Evolutionary conservation across 2,888 invertebrate genomes (phyloP).

Genomic region (Drosophila meridiana): DNA sequence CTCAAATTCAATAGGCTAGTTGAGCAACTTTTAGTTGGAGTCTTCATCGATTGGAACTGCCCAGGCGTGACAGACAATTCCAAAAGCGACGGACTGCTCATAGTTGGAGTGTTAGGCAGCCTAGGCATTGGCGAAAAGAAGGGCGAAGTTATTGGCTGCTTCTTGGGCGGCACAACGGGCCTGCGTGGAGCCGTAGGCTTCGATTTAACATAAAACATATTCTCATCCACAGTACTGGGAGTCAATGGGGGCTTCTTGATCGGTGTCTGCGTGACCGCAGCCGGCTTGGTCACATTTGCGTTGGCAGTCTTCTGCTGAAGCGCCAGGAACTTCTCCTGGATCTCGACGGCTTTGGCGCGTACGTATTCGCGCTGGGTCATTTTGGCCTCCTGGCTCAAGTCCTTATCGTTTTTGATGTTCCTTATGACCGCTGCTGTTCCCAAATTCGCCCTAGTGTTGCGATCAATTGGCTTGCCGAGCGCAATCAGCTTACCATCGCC

Average conservation of each 20-base stretch:
- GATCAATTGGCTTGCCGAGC: background rate
- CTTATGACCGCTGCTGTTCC: background rate
- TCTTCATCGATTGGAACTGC: no score
- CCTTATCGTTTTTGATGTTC: background rate
- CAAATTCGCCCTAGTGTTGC: background rate
- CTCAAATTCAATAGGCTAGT: no score
- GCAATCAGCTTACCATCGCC: no score
- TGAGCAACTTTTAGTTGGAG: no score
- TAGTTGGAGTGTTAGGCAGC: no score
- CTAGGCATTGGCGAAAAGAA: no score
- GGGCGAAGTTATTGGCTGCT: background rate
- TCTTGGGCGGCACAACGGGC: background rate
- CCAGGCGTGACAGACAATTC: no score
- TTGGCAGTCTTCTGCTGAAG: background rate
- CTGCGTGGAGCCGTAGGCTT: slow-evolving; percentile 1
- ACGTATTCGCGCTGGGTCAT: background rate
- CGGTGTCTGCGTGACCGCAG: background rate
- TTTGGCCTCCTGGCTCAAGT: background rate
- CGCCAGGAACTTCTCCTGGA: background rate
- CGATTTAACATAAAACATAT: background rate
- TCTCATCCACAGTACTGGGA: background rate
- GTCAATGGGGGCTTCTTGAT: background rate
- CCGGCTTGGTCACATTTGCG: background rate
- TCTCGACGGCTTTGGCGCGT: background rate
- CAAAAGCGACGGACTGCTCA: no score